These are phyloP conservation scores for Macquaria australasica DNA, from an alignment of 2,113 vertebrate species.

Conservation along the genomic window DNA sequence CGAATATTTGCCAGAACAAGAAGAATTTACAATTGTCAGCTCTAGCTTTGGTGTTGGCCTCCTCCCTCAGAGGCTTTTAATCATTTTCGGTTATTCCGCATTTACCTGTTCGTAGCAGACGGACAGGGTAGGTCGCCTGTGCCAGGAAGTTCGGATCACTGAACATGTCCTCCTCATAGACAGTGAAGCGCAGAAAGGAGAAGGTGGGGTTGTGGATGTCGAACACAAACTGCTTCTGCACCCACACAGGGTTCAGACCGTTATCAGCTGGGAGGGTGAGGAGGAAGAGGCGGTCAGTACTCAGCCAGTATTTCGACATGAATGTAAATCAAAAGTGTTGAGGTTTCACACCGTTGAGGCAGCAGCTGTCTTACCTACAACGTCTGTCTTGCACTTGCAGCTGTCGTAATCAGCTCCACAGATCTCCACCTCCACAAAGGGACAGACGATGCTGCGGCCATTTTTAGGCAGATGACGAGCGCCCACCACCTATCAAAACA, in stretches of 20 bases:
- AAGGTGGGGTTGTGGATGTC: conserved; percentile 90
- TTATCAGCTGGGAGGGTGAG: conserved; percentile 84
- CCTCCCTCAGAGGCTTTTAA: background rate
- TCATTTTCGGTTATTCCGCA: background rate
- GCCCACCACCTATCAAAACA: conserved; percentile 82
- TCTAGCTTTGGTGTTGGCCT: background rate
- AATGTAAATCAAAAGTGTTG: background rate
- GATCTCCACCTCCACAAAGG: conserved; percentile 91
- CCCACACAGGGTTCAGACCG: conserved; percentile 89
- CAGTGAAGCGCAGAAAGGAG: conserved; percentile 88
- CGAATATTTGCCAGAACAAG: background rate
- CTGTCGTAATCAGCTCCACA: conserved; percentile 88
- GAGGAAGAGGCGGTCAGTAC: background rate
- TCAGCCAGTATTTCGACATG: background rate
- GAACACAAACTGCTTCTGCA: conserved; percentile 89
- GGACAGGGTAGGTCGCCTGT: conserved; percentile 88
- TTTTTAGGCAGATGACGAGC: conserved; percentile 91
- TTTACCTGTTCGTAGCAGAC: conserved; percentile 88
- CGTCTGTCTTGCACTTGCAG: conserved; percentile 89
- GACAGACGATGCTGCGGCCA: conserved; percentile 90
- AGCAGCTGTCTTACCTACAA: conserved; percentile 82
- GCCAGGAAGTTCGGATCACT: conserved; percentile 92
- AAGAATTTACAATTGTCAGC: background rate
- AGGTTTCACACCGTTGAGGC: background rate
- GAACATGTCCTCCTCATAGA: conserved; percentile 93